These are phyloP conservation scores for Seira ritae DNA, from an alignment of 2,888 invertebrate species.

Conservation along the genomic window DNA sequence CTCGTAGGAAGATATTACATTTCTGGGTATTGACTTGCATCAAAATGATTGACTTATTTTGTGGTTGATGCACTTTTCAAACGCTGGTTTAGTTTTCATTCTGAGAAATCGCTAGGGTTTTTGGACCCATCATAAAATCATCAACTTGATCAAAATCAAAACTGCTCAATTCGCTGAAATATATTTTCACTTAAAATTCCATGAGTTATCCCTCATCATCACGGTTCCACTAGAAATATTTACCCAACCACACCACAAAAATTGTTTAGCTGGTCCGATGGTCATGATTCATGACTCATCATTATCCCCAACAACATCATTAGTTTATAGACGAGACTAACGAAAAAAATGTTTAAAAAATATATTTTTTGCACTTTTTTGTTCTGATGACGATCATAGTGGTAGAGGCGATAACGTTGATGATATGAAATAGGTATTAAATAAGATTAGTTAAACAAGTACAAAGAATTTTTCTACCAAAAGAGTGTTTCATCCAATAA, in stretches of 20 bases:
- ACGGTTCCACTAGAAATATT: neutral
- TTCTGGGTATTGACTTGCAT: neutral
- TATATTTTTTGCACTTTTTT: too few relatives aligned
- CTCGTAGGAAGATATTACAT: too few relatives aligned
- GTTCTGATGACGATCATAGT: too few relatives aligned
- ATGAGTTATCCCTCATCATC: neutral
- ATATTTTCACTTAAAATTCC: neutral
- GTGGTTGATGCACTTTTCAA: neutral
- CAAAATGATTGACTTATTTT: constrained; percentile 13
- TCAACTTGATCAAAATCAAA: neutral
- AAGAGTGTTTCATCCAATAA: neutral
- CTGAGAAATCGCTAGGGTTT: neutral
- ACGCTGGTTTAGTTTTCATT: neutral
- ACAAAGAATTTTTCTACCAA: neutral
- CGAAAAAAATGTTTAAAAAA: neutral
- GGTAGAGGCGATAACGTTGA: neutral
- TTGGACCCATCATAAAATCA: constrained; percentile 6
- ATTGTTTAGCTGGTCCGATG: constrained; percentile 12
- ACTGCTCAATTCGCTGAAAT: neutral
- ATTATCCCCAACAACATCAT: constrained; percentile 46
- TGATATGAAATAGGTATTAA: neutral
- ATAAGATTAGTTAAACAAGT: neutral
- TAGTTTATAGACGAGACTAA: constrained; percentile 20
- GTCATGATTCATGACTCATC: constrained; percentile 66
- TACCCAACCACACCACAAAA: neutral